Evolutionary conservation across 2,797 vertebrate genomes (phyloP), one percentile per base, ranked within the genome.

Genomic region (Chanos chanos): DNA sequence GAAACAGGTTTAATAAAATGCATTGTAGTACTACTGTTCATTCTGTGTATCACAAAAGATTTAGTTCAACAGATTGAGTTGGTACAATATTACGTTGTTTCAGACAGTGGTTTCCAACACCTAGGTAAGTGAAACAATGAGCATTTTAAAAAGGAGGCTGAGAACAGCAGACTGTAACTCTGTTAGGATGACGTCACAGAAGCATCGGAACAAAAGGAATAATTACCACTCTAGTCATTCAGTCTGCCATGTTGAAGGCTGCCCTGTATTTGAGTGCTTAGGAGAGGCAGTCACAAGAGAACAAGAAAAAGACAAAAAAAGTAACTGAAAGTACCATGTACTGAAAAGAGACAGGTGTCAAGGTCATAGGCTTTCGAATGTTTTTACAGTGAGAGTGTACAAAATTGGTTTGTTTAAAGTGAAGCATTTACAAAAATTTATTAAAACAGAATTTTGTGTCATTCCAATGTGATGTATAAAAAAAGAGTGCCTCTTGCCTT

Each of bases 221-320:
- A 88, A 85, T 81, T 84, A 87, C 87, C 91, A 89, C 87, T 89
- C 88, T 87, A 88, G 83, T 83, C 86, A 90, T 89, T 88, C 82
- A 76, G 73, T 61, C 65, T 65, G 75, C 85, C 82, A 85, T 82
- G 80, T 77, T 72, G 73, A 80, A 81, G 82, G 77, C 82, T 78
- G 74, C 70, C 68, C 71, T n/a, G 61, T 58, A 21, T 61, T 12
- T 43, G 7, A 10, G n/a, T n/a, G n/a, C n/a, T n/a, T n/a, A n/a
- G n/a, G n/a, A n/a, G n/a, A n/a, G n/a, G n/a, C n/a, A n/a, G 52
- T 62, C 48, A 71, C 58, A 61, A 72, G 34, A 18, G 68, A 63
- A 66, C 62, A 44, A 70, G 51, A 62, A 53, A 76, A 66, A 73
- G 71, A 76, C 74, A 73, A 28, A 31, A 43, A 55, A 50, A 51